A percentile compares a stretch with the other conserved stretches of the same genome.
Evolutionary conservation across 2,113 vertebrate species (phyloP).

Genomic region (Vanacampus margaritifer): DNA sequence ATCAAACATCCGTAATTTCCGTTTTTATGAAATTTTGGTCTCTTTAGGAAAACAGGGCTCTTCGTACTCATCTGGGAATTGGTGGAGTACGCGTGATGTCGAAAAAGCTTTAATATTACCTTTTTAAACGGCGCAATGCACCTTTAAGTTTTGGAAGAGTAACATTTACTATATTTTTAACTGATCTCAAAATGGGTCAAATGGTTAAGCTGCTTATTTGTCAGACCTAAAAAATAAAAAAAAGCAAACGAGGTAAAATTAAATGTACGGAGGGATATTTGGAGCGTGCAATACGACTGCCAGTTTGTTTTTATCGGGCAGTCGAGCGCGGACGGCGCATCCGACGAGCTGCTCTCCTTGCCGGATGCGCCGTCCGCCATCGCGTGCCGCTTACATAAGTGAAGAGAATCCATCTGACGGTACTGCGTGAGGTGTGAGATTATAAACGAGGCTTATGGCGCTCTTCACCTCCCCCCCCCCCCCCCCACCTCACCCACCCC

Average conservation of each 20-base stretch:
- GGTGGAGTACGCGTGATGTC: no score
- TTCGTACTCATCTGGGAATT: no score
- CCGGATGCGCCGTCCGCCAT: slow-evolving; percentile 11
- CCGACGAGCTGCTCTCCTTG: slow-evolving; percentile 12
- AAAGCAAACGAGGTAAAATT: slow-evolving; percentile 35
- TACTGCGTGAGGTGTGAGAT: slow-evolving; percentile 54
- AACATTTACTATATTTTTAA: no score
- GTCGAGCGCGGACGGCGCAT: slow-evolving; percentile 23
- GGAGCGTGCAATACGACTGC: slow-evolving; percentile 37
- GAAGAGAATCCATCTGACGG: slow-evolving; percentile 41
- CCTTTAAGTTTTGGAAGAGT: no score
- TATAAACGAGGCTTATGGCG: slow-evolving; percentile 37
- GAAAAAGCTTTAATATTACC: no score
- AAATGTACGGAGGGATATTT: slow-evolving; percentile 42
- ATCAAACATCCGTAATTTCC: no score
- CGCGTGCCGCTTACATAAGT: slow-evolving; percentile 48
- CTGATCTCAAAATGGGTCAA: neutral
- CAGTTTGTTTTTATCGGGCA: slow-evolving; percentile 49
- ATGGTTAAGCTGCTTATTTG: slow-evolving; percentile 43
- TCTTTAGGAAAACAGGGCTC: no score
- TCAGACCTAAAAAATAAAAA: slow-evolving; percentile 28
- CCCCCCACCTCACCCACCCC: slow-evolving; percentile 16
- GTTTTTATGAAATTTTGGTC: no score
- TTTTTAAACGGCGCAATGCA: no score
- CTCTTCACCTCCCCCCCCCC: slow-evolving; percentile 7